phyloP scores from a whole-genome alignment of 2,888 invertebrate genomes.

The Folsomia manolachei region DNA sequence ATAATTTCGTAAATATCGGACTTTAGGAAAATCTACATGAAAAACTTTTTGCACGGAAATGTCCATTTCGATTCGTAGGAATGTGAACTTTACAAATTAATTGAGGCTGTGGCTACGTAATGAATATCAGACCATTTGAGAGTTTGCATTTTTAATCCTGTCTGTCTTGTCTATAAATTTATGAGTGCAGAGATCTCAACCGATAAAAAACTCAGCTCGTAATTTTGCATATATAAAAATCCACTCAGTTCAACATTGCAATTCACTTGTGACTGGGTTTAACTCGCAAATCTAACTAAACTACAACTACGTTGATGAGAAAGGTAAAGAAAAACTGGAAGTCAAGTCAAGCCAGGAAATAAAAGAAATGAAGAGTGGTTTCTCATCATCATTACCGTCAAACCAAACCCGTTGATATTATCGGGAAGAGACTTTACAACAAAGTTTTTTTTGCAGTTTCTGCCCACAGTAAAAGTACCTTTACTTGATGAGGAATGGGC shows the following conservation, averaged over 20 bases:
- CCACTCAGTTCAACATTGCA: background rate
- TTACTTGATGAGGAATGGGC: background rate
- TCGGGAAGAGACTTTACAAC: background rate
- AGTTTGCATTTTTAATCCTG: no score
- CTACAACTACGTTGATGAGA: conserved; percentile 4
- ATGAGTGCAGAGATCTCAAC: background rate
- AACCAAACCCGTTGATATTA: background rate
- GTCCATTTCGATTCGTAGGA: no score
- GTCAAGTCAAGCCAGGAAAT: conserved; percentile 13
- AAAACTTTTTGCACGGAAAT: no score
- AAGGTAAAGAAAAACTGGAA: conserved; percentile 12
- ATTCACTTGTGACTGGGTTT: background rate
- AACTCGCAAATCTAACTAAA: no score
- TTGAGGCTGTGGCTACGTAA: no score
- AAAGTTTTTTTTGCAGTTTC: background rate
- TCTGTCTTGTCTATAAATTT: no score
- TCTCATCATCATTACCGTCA: background rate
- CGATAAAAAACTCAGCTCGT: background rate
- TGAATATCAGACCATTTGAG: no score
- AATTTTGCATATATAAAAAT: background rate
- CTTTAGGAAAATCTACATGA: no score
- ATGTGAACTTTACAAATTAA: no score
- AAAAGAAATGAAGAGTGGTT: conserved; percentile 20
- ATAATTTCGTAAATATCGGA: no score
- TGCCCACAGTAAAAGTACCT: background rate